A percentile compares a stretch with the other conserved stretches of the same genome.
Evolutionary conservation across 1,140 invertebrate genomes (phyloP).

Genomic region (Pseudoatta argentina): DNA sequence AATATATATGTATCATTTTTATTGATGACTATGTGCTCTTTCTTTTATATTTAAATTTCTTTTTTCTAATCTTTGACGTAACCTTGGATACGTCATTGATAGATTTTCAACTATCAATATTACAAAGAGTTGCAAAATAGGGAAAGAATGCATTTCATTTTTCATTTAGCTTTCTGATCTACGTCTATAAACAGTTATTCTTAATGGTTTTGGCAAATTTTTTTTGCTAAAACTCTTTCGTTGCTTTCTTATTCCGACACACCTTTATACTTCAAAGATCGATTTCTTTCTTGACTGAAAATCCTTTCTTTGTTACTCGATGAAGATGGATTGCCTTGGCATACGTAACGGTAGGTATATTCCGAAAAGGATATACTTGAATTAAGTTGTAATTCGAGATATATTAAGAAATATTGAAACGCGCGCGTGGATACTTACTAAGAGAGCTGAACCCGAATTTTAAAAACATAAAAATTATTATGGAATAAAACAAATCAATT

Average conservation of each 20-base stretch:
- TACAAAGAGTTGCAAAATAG: not conserved
- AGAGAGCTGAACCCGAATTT: not conserved
- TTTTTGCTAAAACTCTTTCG: not conserved
- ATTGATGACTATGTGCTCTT: too few species aligned
- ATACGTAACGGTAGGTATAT: not conserved
- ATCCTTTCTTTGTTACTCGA: conserved; percentile 4
- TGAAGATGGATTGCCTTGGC: conserved; percentile 38
- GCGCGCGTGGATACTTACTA: not conserved
- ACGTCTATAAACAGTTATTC: not conserved
- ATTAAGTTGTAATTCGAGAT: not conserved
- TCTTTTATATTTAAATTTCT: not conserved
- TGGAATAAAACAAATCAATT: not conserved
- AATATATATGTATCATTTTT: not conserved
- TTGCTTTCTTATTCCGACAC: not conserved
- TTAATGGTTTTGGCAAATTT: not conserved
- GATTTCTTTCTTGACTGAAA: conserved; percentile 51
- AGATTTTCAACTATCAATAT: too few species aligned
- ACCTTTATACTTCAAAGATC: conserved; percentile 35
- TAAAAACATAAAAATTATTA: conserved; percentile 14
- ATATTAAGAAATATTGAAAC: not conserved
- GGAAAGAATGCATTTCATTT: not conserved
- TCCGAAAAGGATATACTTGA: not conserved
- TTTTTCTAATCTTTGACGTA: not conserved
- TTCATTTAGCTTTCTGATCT: not conserved
- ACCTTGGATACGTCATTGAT: too few species aligned